Evolutionary conservation across 1,140 invertebrate genomes (phyloP), one percentile per base, ranked within the genome.

Genomic region (Drosophila subobscura): DNA sequence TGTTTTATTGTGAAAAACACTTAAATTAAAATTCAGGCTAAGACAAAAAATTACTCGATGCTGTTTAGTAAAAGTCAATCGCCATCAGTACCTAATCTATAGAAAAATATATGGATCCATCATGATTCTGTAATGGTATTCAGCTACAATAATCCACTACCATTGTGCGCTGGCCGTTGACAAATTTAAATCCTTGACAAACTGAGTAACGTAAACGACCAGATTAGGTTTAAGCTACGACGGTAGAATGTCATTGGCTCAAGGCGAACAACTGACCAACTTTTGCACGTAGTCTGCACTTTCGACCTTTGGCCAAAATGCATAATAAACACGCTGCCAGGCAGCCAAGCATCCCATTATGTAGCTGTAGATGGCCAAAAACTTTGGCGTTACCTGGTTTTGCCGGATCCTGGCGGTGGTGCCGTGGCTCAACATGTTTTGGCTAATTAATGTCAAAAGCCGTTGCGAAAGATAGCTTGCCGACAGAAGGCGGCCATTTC

Each of bases 371-470:
- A 70, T 84, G 74, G 79, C 50, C 71, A 46, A 79, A 77, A 84
- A 84, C 61, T 84, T 83, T 63, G 55, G 59, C 75, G 50, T 76
- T 72, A 23, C 72, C 55, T 60, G 65, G 65, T 59, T 68, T 51
- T 58, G 37, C 20, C 33, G 37, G 29, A 20, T 37, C 14, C 10
- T 51, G 29, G 16, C 10, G 12, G 8, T 52, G 49, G 27, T 12
- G 16, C 20, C 37, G 49, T 67, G 53, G 47, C 50, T 50, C 72
- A 81, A 74, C 81, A 77, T 86, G 74, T 78, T 89, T 79, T 53
- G 67, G 75, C 83, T 88, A 88, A 88, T 88, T 88, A 88, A 88
- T 88, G 83, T 89, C 83, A 83, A 80, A 83, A 70, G 83, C 74
- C 66, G 64, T 73, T 70, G 68, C 44, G 37, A 47, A 37, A 44